Base-by-base conservation (phyloP, 2,113 vertebrate species). In the Burhinus bistriatus region DNA sequence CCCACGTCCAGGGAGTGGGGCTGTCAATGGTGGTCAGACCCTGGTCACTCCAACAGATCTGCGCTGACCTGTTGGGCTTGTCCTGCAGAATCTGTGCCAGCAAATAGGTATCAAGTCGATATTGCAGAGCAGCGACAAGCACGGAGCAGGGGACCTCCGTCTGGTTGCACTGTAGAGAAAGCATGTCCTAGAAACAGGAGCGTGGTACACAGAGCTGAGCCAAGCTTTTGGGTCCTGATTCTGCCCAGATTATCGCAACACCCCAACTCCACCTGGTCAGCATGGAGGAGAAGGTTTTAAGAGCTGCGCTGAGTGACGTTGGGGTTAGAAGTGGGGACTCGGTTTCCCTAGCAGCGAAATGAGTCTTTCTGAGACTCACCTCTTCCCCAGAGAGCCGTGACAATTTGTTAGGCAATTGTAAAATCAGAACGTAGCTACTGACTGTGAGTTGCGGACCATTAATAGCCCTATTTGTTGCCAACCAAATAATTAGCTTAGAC, bases 401-500 rank as follows among this genome's bases (percentile, higher is more conserved):
- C 26, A 0, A 96, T 94, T 83, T 92, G 88, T 94, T 96, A 95
- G 55, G 81, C 73, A 61, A 89, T 93, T 96, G 87, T 94, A 94
- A 96, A 95, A 89, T 93, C 87, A 75, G 72, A 95, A 95, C 40
- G 16, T 73, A 89, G 80, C 69, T 81, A 44, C 87, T 80, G 69
- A 71, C 83, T 94, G 55, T 59, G 80, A 97, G 91, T 61, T 96
- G 94, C 0, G 0, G 91, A 40, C 96, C 86, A 82, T 89, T 97
- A 90, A 85, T 95, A 96, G 68, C 70, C 91, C 84, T 96, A 59
- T 66, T 96, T 97, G 94, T 96, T 85, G 70, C 84, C 81, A 95
- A 66, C 95, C 89, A 94, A 95, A 96, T 92, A 97, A 96, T 95
- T 94, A 95, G 93, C 94, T 97, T 97, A 97, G 96, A 97, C 91